Evolutionary conservation across 2,797 vertebrate species (phyloP).

Genomic region (Anableps anableps): DNA sequence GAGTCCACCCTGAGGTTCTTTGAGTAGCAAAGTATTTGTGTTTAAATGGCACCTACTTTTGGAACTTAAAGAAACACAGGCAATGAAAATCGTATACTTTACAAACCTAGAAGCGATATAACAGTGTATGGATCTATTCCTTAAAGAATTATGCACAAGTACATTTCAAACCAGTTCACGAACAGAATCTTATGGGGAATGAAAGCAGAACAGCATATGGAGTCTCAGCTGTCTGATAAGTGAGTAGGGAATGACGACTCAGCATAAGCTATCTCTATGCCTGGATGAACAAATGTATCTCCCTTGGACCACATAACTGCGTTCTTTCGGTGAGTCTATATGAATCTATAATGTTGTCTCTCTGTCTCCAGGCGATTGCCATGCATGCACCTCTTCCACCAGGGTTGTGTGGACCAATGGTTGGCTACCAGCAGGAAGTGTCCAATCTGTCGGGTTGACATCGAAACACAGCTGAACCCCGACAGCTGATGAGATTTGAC

Average conservation of each 20-base stretch:
- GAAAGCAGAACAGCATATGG: slow-evolving; percentile 30
- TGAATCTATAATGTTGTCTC: slow-evolving; percentile 30
- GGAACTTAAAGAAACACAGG: not conserved
- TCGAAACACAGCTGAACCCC: slow-evolving; percentile 96
- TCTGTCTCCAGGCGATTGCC: slow-evolving; percentile 88
- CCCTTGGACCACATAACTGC: slow-evolving; percentile 23
- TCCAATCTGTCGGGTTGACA: slow-evolving; percentile 99
- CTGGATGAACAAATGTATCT: slow-evolving; percentile 45
- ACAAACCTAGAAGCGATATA: not conserved
- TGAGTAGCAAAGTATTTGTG: not conserved
- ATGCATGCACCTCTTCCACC: slow-evolving; percentile 92
- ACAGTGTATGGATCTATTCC: not conserved
- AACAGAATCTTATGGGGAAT: slow-evolving; percentile 16
- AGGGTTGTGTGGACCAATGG: slow-evolving; percentile 78
- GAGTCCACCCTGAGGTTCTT: not conserved
- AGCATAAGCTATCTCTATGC: slow-evolving; percentile 46
- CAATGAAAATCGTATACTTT: not conserved
- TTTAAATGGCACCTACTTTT: not conserved
- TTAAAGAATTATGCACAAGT: not conserved
- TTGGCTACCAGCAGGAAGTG: slow-evolving; percentile 98
- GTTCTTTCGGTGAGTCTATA: not conserved
- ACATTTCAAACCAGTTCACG: slow-evolving; percentile 9
- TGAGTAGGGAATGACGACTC: slow-evolving; percentile 46
- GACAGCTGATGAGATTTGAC: slow-evolving; percentile 91
- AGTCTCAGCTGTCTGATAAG: slow-evolving; percentile 60